Conservation (phyloP, 2,888 invertebrate genomes). For the Eristalis intricaria region DNA sequence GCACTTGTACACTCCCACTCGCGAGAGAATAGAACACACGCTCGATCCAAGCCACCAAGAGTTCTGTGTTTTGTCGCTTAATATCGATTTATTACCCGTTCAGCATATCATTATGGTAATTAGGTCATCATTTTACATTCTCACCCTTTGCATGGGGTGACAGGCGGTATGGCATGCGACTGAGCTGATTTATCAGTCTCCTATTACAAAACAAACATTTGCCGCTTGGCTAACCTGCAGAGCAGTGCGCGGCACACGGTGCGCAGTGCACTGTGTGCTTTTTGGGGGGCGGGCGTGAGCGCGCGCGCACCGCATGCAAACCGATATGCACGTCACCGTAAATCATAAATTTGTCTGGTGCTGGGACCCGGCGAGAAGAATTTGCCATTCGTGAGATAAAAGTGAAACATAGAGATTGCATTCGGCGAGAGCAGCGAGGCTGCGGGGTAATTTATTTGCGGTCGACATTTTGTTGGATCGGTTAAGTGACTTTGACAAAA, state of each 20-base stretch:
- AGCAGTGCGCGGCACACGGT: not conserved
- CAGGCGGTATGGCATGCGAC: constrained; percentile 30
- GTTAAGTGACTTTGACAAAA: not conserved
- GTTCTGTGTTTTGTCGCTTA: constrained; percentile 60
- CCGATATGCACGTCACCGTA: constrained; percentile 61
- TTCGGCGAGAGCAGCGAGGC: not conserved
- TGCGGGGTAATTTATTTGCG: not conserved
- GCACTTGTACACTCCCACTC: constrained; percentile 46
- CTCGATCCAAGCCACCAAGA: constrained; percentile 39
- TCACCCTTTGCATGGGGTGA: not conserved
- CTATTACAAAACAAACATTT: constrained; percentile 67
- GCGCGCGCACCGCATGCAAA: constrained; percentile 36
- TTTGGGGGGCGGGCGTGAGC: not conserved
- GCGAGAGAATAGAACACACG: constrained; percentile 2
- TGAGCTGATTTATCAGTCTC: constrained; percentile 62
- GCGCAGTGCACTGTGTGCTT: no score
- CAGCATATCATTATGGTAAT: constrained; percentile 76
- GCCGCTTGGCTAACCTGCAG: constrained; percentile 58
- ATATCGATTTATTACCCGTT: constrained; percentile 66
- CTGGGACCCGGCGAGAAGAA: constrained; percentile 15
- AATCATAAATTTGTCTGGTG: constrained; percentile 68
- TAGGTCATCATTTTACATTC: constrained; percentile 75
- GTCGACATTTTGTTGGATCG: not conserved
- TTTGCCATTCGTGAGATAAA: constrained; percentile 58
- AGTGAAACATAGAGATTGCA: not conserved